Base-by-base conservation (phyloP, 2,888 invertebrate genomes). In the Drosophila buzzatii region DNA sequence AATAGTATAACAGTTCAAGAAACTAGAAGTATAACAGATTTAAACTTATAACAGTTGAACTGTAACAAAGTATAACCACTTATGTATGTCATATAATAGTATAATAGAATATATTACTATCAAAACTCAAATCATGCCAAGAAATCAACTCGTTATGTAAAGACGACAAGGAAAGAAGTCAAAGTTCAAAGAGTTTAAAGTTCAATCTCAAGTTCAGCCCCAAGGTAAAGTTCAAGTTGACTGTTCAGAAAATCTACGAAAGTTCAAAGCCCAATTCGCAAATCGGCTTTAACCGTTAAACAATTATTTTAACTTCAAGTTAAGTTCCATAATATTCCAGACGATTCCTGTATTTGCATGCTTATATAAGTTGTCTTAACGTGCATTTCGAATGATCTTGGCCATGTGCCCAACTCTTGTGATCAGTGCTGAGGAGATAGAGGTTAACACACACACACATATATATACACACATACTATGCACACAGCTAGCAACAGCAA, bases 351-450 rank as follows among this genome's bases (percentile, higher is more conserved):
- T 45, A 14, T 49, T 33, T 18, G 35, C 3, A 4, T 10, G 12
- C 18, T 10, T 31, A 23, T 23, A 14, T 4, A 12, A n/a, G 6
- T 20, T 14, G 3, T 20, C 16, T 20, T n/a, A 9, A 8, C 18
- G 23, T 18, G 45, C 65, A 66, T 39, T 23, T 57, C 57, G 45
- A 44, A 45, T 58, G 52, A 49, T 53, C 44, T 49, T 60, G 60
- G 52, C 44, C 68, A 70, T 70, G 69, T 66, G 74, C 74, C 53
- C 59, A 51, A 42, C 65, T 20, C 8, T 61, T 65, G 57, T 68
- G 57, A 53, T 37, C 58, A 61, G 23, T 44, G 31, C 16, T 9
- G 23, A 41, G 58, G 39, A 55, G 53, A 62, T 62, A 62, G 44
- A 71, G 71, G 49, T 56, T 44, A 64, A 73, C 37, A 65, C 27